These are phyloP conservation scores for Drosophila subobscura DNA, from an alignment of 1,140 invertebrate genomes.

Conservation along the genomic window DNA sequence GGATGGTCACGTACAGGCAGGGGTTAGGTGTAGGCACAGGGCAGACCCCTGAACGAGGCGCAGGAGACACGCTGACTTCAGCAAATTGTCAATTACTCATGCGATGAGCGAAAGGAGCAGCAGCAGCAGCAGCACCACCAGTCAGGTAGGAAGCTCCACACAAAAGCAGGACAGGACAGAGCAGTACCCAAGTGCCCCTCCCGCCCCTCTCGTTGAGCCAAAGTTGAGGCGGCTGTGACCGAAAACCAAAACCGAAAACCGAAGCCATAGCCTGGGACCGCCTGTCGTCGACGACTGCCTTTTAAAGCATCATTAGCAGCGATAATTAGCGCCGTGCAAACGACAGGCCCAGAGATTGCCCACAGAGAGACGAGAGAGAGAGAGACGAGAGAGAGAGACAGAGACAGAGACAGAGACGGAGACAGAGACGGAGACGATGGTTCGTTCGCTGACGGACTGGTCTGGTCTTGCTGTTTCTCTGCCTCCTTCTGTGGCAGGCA, in stretches of 20 bases:
- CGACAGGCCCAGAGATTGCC: conserved; percentile 77
- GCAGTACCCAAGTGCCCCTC: conserved; percentile 20
- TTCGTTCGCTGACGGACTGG: background rate
- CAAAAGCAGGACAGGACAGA: conserved; percentile 14
- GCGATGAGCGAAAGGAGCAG: conserved; percentile 71
- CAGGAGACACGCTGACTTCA: conserved; percentile 79
- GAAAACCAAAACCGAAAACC: conserved; percentile 28
- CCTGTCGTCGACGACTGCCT: conserved; percentile 79
- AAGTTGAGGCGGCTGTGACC: too few species aligned
- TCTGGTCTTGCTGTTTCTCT: background rate
- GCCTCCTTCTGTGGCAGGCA: conserved; percentile 6
- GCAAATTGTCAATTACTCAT: conserved; percentile 83
- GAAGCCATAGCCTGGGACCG: conserved; percentile 43
- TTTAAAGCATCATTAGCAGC: conserved; percentile 83
- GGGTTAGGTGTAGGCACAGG: background rate
- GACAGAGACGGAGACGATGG: background rate
- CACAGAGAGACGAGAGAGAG: background rate
- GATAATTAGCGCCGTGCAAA: conserved; percentile 82
- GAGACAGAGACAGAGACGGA: background rate
- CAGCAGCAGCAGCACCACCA: conserved; percentile 15
- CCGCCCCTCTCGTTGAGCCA: too few species aligned
- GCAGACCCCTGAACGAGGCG: conserved; percentile 26
- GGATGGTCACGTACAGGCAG: conserved; percentile 37
- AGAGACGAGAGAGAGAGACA: conserved; percentile 1
- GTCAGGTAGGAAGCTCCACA: conserved; percentile 17